Evolutionary conservation across 2,888 invertebrate genomes (phyloP), one percentile per base, ranked within the genome.

Genomic region (Ctenicera cuprea): DNA sequence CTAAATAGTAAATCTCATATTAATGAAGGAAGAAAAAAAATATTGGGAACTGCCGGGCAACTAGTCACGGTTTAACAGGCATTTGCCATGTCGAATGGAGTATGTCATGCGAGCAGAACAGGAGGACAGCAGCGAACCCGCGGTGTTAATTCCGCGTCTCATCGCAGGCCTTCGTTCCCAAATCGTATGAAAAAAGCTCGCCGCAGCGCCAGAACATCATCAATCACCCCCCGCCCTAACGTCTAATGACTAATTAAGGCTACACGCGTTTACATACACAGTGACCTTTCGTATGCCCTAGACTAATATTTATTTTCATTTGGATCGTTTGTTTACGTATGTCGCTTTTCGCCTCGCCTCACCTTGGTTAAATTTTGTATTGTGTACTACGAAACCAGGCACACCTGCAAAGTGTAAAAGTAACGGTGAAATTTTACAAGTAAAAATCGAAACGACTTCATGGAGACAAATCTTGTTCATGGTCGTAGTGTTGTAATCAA

Each of bases 51-150:
- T 76, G 80, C 82, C 78, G 79, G 74, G 76, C 75, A 78, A 78
- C 73, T 77, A 76, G 83, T 84, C 83, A 84, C 82, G 83, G 79
- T 84, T 82, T 84, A 83, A 84, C 82, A 79, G 80, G 83, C 81
- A 83, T 84, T 82, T 82, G 82, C 83, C 82, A 82, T 84, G 79
- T 83, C 83, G 83, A 84, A 84, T 84, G 82, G 81, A 80, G 82
- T 81, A 79, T 80, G 79, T 82, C 83, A 83, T 82, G 82, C 83
- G 80, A 82, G 78, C 79, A 78, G 79, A 79, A 79, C 82, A 80
- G 80, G 77, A 81, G 80, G 79, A 80, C 79, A 79, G 74, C 73
- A 71, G 59, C 75, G 78, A 78, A 79, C 78, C 80, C 78, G 80
- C 79, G 80, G 77, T 80, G 81, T 81, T 82, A 82, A 82, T 82